Evolutionary conservation across 1,140 invertebrate genomes (phyloP).

Genomic region (Heliconius nattereri): DNA sequence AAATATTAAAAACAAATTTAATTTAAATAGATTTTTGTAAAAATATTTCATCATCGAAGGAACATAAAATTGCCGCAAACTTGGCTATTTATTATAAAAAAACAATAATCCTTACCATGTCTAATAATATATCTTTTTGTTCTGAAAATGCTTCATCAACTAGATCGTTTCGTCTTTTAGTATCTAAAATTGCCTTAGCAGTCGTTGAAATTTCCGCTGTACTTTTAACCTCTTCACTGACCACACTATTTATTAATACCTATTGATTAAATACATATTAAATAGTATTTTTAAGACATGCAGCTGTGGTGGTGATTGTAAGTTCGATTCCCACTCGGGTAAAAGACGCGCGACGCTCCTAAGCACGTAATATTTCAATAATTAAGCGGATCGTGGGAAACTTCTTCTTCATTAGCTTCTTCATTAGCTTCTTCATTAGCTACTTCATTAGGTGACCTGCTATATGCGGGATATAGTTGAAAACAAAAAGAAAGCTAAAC

Average conservation of each 20-base stretch:
- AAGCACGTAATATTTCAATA: background rate
- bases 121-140: conserved; percentile 65
- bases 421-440: no score
- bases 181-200: conserved; percentile 43
- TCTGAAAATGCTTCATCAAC: conserved; percentile 62
- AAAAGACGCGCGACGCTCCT: background rate
- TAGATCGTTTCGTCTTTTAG: conserved; percentile 49
- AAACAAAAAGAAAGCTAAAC: background rate
- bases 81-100: background rate
- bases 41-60: background rate
- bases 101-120: conserved; percentile 55
- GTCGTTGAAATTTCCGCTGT: background rate
- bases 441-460: background rate
- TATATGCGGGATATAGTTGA: background rate
- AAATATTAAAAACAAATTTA: background rate
- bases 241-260: background rate
- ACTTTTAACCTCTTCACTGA: background rate
- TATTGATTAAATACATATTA: background rate
- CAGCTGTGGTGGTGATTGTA: background rate
- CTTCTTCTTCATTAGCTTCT: no score
- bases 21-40: no score
- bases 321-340: background rate
- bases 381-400: background rate
- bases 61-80: no score
- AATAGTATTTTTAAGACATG: background rate